Conservation (phyloP, 2,888 invertebrate species). For the Rhingia campestris region DNA sequence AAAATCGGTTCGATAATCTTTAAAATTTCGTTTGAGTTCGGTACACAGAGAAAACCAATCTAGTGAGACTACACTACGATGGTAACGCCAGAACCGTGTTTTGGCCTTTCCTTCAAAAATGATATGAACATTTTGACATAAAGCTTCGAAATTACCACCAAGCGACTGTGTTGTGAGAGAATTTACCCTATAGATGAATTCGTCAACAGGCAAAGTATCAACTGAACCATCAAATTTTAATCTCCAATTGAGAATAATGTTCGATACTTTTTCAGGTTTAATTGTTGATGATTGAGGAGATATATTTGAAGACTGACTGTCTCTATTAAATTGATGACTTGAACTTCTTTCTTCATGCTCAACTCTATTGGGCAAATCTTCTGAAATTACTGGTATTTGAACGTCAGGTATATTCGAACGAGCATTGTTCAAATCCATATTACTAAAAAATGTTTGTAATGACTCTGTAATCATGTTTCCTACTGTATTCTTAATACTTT, state of each 20-base stretch:
- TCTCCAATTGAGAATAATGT: conserved; percentile 14
- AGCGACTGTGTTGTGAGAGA: neutral
- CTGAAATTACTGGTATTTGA: neutral
- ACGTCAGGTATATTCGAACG: neutral
- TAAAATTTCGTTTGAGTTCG: conserved; percentile 1
- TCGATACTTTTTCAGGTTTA: neutral
- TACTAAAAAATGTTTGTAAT: neutral
- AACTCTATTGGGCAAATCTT: neutral
- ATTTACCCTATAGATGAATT: conserved; percentile 5
- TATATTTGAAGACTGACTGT: neutral
- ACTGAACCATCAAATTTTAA: conserved; percentile 7
- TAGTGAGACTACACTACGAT: conserved; percentile 5
- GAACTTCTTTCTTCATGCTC: neutral
- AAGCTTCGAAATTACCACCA: neutral
- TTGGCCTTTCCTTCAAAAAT: conserved; percentile 35
- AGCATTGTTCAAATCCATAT: neutral
- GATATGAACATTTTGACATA: neutral
- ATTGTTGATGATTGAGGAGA: neutral
- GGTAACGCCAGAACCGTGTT: conserved; percentile 33
- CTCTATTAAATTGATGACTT: neutral
- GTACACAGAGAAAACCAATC: conserved; percentile 13
- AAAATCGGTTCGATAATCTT: conserved; percentile 9
- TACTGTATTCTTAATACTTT: neutral
- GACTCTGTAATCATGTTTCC: neutral
- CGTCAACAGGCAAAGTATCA: conserved; percentile 2